Evolutionary conservation across 2,888 invertebrate species (phyloP), one percentile per base, ranked within the genome.

Genomic region (Margaritifera margaritifera): DNA sequence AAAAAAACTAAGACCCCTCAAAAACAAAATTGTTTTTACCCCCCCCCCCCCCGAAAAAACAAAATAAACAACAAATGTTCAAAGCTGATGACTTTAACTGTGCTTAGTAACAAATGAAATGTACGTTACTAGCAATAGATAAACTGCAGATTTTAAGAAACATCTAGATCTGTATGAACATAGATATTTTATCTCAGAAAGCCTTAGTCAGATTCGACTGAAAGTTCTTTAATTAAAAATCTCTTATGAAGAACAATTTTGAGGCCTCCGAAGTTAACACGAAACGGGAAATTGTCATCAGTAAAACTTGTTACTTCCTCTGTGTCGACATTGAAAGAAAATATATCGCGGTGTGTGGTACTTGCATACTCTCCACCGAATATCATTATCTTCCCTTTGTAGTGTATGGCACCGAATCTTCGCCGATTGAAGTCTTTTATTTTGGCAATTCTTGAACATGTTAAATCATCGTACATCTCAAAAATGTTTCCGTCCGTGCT

Each of bases 211-310:
- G 42, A 42, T 42, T 42, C 15, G 42, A 42, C 42, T 42, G 42
- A 42, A 42, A 42, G 15, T 0, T 42, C 31, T 66, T 60, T 19
- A 54, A 25, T 79, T 18, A 83, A 69, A 64, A 79, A 80, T 58
- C 79, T 80, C 60, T 83, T 83, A 51, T 83, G 81, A 61, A 83
- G 72, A 4, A 83, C 76, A n/a, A 83, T 75, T 57, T 81, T 83
- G 8, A 79, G 71, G 15, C 78, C 74, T 18, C 79, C 83, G 68
- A 83, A 83, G 61, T 83, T 83, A 2, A 80, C 83, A 15, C 83
- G 62, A 3, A 74, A 71, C 11, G 83, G 83, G 11, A 78, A 72
- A 42, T 74, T 79, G 58, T 76, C 75, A 51, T 66, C 71, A 8
- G 74, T 75, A 15, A 77, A 71, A 6, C 66, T 58, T 3, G 61